These are phyloP conservation scores for Leucoraja erinaceus DNA, from an alignment of 2,113 vertebrate genomes.

Conservation along the genomic window DNA sequence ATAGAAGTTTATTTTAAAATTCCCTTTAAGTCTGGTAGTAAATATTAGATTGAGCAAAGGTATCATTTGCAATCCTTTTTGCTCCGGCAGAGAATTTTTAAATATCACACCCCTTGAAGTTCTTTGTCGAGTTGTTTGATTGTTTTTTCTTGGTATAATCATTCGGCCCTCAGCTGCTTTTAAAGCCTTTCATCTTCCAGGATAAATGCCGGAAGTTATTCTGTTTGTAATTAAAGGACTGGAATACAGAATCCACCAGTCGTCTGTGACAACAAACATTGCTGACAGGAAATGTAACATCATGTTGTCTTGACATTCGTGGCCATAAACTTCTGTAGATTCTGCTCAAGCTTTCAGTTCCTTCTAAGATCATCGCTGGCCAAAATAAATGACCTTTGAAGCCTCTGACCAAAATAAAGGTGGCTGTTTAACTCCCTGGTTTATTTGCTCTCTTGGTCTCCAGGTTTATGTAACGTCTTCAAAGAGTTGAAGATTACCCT, in stretches of 20 bases:
- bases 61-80: too few species aligned
- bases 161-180: background rate
- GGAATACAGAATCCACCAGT: background rate
- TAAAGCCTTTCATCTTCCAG: background rate
- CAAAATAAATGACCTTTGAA: background rate
- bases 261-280: background rate
- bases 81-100: background rate
- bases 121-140: background rate
- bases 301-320: background rate
- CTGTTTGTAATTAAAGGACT: background rate
- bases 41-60: too few species aligned
- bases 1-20: too few species aligned
- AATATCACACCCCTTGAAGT: background rate
- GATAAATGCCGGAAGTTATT: background rate
- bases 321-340: background rate
- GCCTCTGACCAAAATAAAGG: background rate
- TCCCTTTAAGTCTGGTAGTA: too few species aligned
- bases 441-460: background rate
- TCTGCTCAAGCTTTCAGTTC: background rate
- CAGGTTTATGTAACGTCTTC: too few species aligned
- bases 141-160: background rate
- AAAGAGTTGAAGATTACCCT: too few species aligned
- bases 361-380: background rate
- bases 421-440: background rate
- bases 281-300: background rate